Percentiles rank a stretch among this genome's conserved stretches.
Conservation (phyloP, 2,888 invertebrate genomes). For the Dryocosmus kuriphilus region DNA sequence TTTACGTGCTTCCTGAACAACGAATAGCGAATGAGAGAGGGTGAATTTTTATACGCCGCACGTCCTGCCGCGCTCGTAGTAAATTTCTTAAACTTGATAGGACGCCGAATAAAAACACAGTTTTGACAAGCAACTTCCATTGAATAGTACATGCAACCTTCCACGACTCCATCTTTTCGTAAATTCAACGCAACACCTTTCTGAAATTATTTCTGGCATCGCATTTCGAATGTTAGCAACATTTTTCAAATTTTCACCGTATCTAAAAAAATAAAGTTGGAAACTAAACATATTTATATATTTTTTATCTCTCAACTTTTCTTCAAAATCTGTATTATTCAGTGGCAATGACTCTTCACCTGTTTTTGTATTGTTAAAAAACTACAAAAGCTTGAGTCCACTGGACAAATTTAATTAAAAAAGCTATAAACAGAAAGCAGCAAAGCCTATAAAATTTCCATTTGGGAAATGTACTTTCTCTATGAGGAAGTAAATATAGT, state of each 20-base stretch:
- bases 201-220: not conserved
- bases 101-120: conserved; percentile 40
- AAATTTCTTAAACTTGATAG: conserved; percentile 40
- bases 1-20: conserved; percentile 40
- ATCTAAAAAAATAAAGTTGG: not conserved
- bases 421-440: not conserved
- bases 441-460: not conserved
- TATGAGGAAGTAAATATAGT: not conserved
- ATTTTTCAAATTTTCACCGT: not conserved
- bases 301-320: too few relatives aligned
- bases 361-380: too few relatives aligned
- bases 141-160: conserved; percentile 21
- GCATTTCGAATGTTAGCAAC: not conserved
- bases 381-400: too few relatives aligned
- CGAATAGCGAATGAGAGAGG: conserved; percentile 37
- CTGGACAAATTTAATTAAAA: not conserved
- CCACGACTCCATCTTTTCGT: not conserved
- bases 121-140: conserved; percentile 38
- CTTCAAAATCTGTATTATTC: too few relatives aligned
- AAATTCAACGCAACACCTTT: conserved; percentile 12
- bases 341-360: too few relatives aligned
- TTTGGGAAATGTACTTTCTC: not conserved
- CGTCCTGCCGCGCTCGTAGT: conserved; percentile 28
- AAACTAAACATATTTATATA: too few relatives aligned
- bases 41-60: conserved; percentile 37